Evolutionary conservation across 2,888 invertebrate genomes (phyloP).

Genomic region (Euplexia lucipara): DNA sequence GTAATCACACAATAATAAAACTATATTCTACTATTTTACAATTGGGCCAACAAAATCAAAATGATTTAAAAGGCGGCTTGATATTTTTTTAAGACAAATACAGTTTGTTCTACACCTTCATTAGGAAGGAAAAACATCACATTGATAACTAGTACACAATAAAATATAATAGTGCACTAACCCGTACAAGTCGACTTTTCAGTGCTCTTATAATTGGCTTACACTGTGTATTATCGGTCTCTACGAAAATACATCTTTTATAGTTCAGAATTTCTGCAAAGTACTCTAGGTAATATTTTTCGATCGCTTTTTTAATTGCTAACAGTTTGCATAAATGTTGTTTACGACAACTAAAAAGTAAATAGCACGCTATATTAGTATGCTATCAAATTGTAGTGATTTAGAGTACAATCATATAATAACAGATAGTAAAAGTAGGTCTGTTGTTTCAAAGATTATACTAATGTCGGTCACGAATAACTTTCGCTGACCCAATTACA

Average conservation of each 20-base stretch:
- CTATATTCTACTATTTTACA: conserved; percentile 57
- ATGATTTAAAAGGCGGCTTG: conserved; percentile 26
- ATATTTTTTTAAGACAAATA: conserved; percentile 29
- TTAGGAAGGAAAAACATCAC: conserved; percentile 19
- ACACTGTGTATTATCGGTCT: conserved; percentile 1
- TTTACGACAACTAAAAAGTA: conserved; percentile 9
- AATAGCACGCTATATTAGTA: neutral
- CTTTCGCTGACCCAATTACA: conserved; percentile 58
- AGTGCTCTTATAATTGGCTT: conserved; percentile 13
- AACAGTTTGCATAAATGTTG: neutral
- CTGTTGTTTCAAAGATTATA: conserved; percentile 46
- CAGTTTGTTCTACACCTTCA: conserved; percentile 49
- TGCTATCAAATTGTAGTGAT: conserved; percentile 28
- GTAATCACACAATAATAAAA: conserved; percentile 62
- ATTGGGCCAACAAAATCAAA: conserved; percentile 54
- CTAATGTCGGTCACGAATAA: conserved; percentile 54
- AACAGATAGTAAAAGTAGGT: conserved; percentile 58
- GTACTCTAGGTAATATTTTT: neutral
- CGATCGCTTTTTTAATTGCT: conserved; percentile 18
- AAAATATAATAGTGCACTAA: no score
- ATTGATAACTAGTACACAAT: conserved; percentile 18
- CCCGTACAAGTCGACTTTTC: conserved; percentile 18
- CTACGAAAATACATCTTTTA: neutral
- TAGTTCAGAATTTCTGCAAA: neutral
- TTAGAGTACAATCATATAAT: conserved; percentile 35